Percentiles rank a stretch among this genome's conserved stretches.
phyloP scores from a whole-genome alignment of 2,888 invertebrate species.

The Ariolimax columbianus region DNA sequence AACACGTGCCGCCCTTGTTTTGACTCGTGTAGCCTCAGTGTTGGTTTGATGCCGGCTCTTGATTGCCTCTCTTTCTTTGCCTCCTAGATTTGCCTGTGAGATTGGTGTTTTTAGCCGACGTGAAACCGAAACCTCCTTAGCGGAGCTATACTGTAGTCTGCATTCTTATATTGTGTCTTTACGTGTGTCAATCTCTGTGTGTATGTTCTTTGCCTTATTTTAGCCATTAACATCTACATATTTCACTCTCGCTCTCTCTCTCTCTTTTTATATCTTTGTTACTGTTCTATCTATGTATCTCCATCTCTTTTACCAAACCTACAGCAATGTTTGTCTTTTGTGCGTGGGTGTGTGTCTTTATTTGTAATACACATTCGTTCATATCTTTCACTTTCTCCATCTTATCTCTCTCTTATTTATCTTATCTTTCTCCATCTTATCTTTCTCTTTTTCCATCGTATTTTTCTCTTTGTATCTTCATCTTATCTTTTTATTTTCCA shows the following conservation, averaged over 20 bases:
- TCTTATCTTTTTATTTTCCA: too few species aligned
- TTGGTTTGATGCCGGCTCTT: constrained; percentile 14
- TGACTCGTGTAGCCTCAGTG: constrained; percentile 12
- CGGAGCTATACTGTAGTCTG: neutral
- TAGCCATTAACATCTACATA: neutral
- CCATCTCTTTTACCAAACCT: too few species aligned
- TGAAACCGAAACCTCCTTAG: neutral
- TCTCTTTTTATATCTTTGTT: too few species aligned
- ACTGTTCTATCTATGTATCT: too few species aligned
- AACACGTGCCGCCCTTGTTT: constrained; percentile 2
- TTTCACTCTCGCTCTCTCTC: neutral
- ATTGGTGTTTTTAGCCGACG: neutral
- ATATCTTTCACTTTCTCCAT: too few species aligned
- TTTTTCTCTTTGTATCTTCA: too few species aligned
- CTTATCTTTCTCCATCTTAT: too few species aligned
- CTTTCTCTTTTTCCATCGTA: too few species aligned
- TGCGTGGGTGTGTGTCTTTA: too few species aligned
- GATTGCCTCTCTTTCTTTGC: neutral
- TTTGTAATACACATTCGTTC: too few species aligned
- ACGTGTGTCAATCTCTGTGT: neutral
- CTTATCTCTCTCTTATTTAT: too few species aligned
- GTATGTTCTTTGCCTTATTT: neutral
- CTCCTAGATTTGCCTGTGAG: neutral
- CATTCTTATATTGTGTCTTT: neutral
- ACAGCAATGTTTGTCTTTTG: too few species aligned